phyloP scores from a whole-genome alignment of 1,140 invertebrate genomes.

The Chionoecetes opilio region DNA sequence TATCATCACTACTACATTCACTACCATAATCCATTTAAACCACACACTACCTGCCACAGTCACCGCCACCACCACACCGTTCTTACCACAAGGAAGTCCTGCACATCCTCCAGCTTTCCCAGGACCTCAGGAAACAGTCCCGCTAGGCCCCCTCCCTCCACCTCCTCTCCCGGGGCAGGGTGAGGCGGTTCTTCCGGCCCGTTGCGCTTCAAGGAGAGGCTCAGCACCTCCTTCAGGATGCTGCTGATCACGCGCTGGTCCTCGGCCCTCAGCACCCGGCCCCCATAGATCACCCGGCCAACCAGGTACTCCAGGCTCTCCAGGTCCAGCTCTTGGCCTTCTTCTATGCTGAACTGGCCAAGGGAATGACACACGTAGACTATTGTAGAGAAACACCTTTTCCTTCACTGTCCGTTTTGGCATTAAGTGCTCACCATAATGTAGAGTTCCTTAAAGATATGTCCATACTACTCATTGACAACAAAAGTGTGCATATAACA shows the following conservation, averaged over 20 bases:
- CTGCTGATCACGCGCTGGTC: slow-evolving; percentile 75
- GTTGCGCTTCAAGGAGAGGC: slow-evolving; percentile 57
- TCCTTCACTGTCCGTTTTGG: too few species aligned
- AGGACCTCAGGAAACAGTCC: slow-evolving; percentile 72
- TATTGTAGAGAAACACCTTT: neutral
- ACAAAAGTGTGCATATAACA: too few species aligned
- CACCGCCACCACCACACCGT: neutral
- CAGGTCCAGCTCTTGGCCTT: slow-evolving; percentile 60
- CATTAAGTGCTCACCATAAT: too few species aligned
- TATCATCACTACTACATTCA: too few species aligned
- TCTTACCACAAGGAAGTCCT: slow-evolving; percentile 69
- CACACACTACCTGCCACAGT: neutral
- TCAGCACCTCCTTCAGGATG: slow-evolving; percentile 69
- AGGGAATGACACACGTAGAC: neutral
- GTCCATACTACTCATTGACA: too few species aligned
- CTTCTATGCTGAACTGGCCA: slow-evolving; percentile 50
- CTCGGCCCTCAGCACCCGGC: slow-evolving; percentile 61
- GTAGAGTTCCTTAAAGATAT: too few species aligned
- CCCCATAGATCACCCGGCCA: slow-evolving; percentile 72
- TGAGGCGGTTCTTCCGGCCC: slow-evolving; percentile 36
- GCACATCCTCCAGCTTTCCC: slow-evolving; percentile 67
- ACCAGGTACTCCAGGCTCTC: slow-evolving; percentile 73
- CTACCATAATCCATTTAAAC: too few species aligned
- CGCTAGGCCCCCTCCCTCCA: slow-evolving; percentile 45
- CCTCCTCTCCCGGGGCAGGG: slow-evolving; percentile 45